Conservation (phyloP, 2,888 invertebrate species). For the Tinea trinotella region DNA sequence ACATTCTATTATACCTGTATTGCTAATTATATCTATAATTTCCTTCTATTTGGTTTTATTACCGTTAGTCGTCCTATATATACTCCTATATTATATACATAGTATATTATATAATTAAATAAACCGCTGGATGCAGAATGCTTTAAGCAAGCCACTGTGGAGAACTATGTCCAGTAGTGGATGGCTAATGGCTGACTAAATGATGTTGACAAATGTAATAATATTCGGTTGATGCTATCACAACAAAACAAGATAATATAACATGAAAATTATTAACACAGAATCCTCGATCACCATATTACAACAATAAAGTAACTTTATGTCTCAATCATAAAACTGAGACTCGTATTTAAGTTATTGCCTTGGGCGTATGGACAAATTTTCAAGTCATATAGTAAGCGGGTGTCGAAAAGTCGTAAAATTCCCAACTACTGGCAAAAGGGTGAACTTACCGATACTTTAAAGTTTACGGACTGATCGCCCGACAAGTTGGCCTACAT, state of each 20-base stretch:
- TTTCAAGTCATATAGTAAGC: constrained; percentile 39
- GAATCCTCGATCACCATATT: constrained; percentile 2
- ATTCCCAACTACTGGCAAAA: constrained; percentile 1
- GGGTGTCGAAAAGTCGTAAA: constrained; percentile 47
- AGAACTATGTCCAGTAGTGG: no score
- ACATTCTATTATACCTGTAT: no score
- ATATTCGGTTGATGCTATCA: no score
- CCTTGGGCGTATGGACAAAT: constrained; percentile 41
- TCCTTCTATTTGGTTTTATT: no score
- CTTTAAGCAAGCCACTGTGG: no score
- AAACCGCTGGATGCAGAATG: no score
- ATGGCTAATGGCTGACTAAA: no score
- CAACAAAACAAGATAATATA: not conserved
- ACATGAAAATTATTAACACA: not conserved
- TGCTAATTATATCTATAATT: no score
- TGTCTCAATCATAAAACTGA: constrained; percentile 36
- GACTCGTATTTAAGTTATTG: constrained; percentile 40
- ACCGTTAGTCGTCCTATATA: no score
- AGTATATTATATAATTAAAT: no score
- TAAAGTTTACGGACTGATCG: constrained; percentile 7
- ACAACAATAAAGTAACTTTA: constrained; percentile 5
- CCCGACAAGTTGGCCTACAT: constrained; percentile 21
- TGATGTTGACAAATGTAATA: no score
- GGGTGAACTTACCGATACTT: constrained; percentile 6
- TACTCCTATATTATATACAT: no score